Percentiles rank a stretch among this genome's conserved stretches.
These are phyloP conservation scores for Andrena haemorrhoa DNA, from an alignment of 2,888 invertebrate genomes.

Conservation along the genomic window DNA sequence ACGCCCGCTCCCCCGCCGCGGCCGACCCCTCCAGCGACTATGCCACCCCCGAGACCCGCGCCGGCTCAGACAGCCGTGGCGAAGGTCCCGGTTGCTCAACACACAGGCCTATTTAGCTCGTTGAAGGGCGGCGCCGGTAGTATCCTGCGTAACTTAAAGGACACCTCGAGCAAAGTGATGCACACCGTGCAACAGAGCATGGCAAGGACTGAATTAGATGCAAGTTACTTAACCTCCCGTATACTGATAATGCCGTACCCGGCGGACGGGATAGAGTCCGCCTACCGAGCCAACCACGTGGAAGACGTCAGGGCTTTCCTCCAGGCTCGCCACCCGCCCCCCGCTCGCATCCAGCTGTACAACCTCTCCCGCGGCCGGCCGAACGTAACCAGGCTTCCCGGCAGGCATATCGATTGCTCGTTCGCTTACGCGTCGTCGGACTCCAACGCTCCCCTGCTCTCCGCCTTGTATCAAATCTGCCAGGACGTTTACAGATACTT, in stretches of 20 bases:
- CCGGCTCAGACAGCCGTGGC: constrained; percentile 70
- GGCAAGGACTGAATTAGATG: constrained; percentile 94
- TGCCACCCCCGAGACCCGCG: constrained; percentile 77
- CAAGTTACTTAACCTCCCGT: constrained; percentile 96
- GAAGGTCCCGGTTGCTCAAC: constrained; percentile 70
- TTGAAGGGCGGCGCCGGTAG: constrained; percentile 97
- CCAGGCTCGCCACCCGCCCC: constrained; percentile 90
- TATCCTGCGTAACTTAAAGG: constrained; percentile 96
- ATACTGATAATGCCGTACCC: constrained; percentile 98
- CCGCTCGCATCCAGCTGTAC: constrained; percentile 92
- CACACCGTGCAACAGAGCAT: constrained; percentile 97
- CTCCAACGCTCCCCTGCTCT: constrained; percentile 91
- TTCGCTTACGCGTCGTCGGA: constrained; percentile 89
- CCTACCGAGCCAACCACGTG: constrained; percentile 95
- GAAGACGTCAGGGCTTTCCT: constrained; percentile 95
- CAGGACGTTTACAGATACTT: constrained; percentile 96
- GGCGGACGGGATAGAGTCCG: constrained; percentile 97
- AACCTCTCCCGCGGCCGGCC: constrained; percentile 90
- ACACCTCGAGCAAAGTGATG: constrained; percentile 98
- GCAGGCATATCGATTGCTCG: constrained; percentile 88
- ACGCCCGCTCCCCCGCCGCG: constrained; percentile 76
- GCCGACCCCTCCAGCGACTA: constrained; percentile 77
- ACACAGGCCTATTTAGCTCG: constrained; percentile 92
- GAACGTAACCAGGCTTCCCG: constrained; percentile 86
- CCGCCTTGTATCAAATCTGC: constrained; percentile 92